These are phyloP conservation scores for Poeciliopsis occidentalis DNA, from an alignment of 2,113 vertebrate species.

Conservation along the genomic window DNA sequence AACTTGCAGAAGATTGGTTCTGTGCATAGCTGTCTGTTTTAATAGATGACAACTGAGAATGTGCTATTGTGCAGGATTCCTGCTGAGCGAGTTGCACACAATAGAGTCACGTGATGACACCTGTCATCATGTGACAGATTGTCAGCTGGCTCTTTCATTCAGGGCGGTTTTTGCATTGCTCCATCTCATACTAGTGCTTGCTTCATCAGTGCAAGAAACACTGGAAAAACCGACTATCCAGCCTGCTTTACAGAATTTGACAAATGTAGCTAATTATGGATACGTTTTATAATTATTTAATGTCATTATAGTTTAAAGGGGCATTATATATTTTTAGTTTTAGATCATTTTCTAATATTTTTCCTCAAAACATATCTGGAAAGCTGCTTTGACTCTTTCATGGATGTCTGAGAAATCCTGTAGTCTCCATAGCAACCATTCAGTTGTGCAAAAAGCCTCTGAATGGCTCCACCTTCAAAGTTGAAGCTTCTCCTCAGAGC, in stretches of 20 bases:
- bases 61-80: conserved; percentile 43
- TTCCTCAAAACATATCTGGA: too few species aligned
- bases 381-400: too few species aligned
- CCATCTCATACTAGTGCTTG: conserved; percentile 10
- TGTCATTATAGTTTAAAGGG: not conserved
- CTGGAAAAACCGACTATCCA: not conserved
- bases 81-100: conserved; percentile 49
- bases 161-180: not conserved
- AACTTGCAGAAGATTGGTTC: not conserved
- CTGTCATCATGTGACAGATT: conserved; percentile 44
- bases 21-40: not conserved
- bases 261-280: not conserved
- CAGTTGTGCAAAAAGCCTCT: too few species aligned
- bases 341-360: too few species aligned
- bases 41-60: conserved; percentile 43
- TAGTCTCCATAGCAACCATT: too few species aligned
- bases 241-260: not conserved
- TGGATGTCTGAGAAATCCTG: too few species aligned
- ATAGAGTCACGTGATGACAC: conserved; percentile 2
- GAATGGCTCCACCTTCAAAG: too few species aligned
- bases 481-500: too few species aligned
- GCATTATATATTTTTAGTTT: too few species aligned
- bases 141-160: conserved; percentile 33
- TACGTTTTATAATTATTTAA: not conserved
- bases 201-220: not conserved